Evolutionary conservation across 2,888 invertebrate genomes (phyloP), one percentile per base, ranked within the genome.

Genomic region (Lasioglossum figueresi): DNA sequence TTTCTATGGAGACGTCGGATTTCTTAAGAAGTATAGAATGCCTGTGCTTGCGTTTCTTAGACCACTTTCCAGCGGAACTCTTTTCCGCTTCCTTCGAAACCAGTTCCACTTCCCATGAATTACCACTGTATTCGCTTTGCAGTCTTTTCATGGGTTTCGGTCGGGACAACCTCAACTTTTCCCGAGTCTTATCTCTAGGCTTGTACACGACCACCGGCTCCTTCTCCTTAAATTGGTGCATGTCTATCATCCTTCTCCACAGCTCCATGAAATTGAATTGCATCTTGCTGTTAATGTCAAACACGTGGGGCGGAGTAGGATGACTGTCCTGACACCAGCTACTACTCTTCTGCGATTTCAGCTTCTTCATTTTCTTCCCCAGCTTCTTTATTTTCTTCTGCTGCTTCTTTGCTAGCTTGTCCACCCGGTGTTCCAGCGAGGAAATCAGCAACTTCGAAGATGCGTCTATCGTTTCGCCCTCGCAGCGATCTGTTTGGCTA

Each of bases 371-470:
- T 43, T 87, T 82, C 48, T 85, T 89, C 19, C 91, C 89, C 4
- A 92, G n/a, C 79, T 90, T 87, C 2, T 73, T 80, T 77, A 84
- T 70, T 43, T 87, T 82, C 48, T 85, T 89, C 19, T 90, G 89
- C 4, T 92, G n/a, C 79, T 90, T 87, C 2, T 73, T 80, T 77
- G 91, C 91, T 75, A 93, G 80, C 8, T 23, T 84, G 37, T 83
- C 80, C 6, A 93, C 31, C 82, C 84, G 89, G 27, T 84, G 83
- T 45, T 91, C 83, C 23, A 93, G 48, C 8, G 82, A 84, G 6
- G 88, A 84, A 19, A 93, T 74, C 74, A 86, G 78, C 2, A 71
- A 45, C 8, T 77, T 23, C 2, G 83, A 80, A 37, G 78, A 70
- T 10, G 40, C 12, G 12, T 72, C n/a, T 14, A 66, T 23, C 16